Evolutionary conservation across 2,888 invertebrate species (phyloP), one percentile per base, ranked within the genome.

Genomic region (Dimorphilus gyrociliatus): DNA sequence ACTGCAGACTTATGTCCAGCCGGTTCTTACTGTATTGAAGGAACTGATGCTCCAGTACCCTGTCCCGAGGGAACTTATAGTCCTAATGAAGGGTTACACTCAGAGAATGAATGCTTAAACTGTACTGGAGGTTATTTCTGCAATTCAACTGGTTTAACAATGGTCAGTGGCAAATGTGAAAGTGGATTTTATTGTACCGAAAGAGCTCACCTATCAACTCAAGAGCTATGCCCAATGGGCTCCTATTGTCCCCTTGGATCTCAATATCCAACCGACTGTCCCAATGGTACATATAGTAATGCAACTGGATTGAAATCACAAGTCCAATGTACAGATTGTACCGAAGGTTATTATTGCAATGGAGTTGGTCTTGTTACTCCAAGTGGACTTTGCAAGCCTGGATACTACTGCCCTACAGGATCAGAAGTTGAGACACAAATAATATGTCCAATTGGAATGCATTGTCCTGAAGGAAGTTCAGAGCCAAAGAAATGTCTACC

Each of bases 41-140:
- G 45, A 4, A 55, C 55, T 4, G 42, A 46, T 4, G 51, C 50
- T 10, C 55, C 55, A 3, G 32, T 49, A 8, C 40, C 50, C 2
- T 57, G 57, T 35, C 57, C 55, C 3, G 46, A 46, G 30, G 54
- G 57, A 7, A 48, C 47, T 6, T 57, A 41, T 44, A 53, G 47
- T 29, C 48, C 53, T 4, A 35, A 40, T 8, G 27, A 34, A 5
- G 46, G 46, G 4, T 45, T 48, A 12, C 44, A 41, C 12, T 28
- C 32, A 6, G 43, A 41, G 19, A 30, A 25, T 14, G 40, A 56
- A 31, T 58, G 58, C 40, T 40, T 50, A 10, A 53, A 55, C 42
- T 58, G 58, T 42, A 56, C 55, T 8, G 54, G 51, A 29, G 56
- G 58, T 2, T 45, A 40, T 35, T 53, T 41, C 45, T 57, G 58